Conservation (phyloP, 2,113 vertebrate species). For the Stigmatopora nigra region DNA sequence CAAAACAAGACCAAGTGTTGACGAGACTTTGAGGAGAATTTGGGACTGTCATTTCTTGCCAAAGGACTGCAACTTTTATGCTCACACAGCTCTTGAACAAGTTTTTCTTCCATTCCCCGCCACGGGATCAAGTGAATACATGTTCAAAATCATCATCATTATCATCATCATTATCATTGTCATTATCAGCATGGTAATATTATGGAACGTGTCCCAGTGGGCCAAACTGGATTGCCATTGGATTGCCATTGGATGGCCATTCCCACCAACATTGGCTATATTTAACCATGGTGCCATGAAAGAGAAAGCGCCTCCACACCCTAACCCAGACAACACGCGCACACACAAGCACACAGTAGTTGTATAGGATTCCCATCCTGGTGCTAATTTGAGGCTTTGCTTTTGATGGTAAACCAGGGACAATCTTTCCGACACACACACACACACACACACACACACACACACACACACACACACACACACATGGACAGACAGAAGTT, state of each 20-base stretch:
- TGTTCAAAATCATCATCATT: background rate
- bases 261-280: conserved; percentile 6
- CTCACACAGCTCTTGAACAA: background rate
- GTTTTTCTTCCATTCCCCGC: background rate
- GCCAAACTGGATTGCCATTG: conserved; percentile 3
- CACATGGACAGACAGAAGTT: background rate
- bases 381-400: conserved; percentile 34
- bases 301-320: conserved; percentile 39
- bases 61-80: no score
- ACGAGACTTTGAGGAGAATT: no score
- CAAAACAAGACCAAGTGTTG: no score
- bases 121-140: background rate
- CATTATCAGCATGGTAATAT: background rate
- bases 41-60: no score
- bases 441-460: background rate
- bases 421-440: conserved; percentile 6
- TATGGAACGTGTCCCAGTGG: background rate
- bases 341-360: conserved; percentile 17
- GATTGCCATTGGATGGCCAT: no score
- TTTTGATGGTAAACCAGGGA: conserved; percentile 30
- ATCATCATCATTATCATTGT: background rate
- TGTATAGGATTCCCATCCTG: conserved; percentile 14
- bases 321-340: conserved; percentile 16
- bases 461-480: background rate
- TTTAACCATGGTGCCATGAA: conserved; percentile 34